Base-by-base conservation (phyloP, 2,797 vertebrate species). In the Petrocephalus sullivani region DNA sequence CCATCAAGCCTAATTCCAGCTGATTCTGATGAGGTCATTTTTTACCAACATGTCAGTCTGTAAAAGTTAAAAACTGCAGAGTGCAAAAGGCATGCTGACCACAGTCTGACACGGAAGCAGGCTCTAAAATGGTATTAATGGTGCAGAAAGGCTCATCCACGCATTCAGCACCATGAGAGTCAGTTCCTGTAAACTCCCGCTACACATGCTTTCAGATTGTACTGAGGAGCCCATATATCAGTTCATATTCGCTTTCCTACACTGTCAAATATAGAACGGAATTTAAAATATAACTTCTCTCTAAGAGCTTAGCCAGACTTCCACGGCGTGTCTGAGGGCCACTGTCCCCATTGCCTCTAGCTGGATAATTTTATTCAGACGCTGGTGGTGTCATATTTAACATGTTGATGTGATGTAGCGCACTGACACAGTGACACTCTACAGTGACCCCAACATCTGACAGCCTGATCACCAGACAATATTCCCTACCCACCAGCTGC, bases 11-110 rank as follows among this genome's bases (percentile, higher is more conserved):
- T 82, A 51, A 46, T 82, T 82, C 41, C 33, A 82, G 16, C 75
- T 46, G 46, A 82, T 51, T 46, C 1, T 54, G 46, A 23, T 78
- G 7, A 53, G 46, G 14, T 7, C 0, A 9, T 85, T 85, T 8
- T 41, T 37, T 51, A 21, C 90, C 90, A 33, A 33, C 28, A 23
- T 23, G 28, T 56, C 85, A 92, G 91, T 23, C 61, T 9, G 28
- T 2, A 67, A 67, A 12, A 67, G 28, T 67, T 12, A 12, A 67
- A 33, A 33, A 12, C 61, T 33, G 61, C 61, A 33, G 61, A 3
- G 23, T 33, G 23, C 61, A 33, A 33, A 67, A 67, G 61, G 61
- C 61, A 33, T 23, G 28, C 61, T 67, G 61, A 33, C 61, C 61
- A 67, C 28, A 67, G 49, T 7, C 7, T 23, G 28, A 67, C 23